phyloP scores from a whole-genome alignment of 2,797 vertebrate species.

The Garrulus glandarius region DNA sequence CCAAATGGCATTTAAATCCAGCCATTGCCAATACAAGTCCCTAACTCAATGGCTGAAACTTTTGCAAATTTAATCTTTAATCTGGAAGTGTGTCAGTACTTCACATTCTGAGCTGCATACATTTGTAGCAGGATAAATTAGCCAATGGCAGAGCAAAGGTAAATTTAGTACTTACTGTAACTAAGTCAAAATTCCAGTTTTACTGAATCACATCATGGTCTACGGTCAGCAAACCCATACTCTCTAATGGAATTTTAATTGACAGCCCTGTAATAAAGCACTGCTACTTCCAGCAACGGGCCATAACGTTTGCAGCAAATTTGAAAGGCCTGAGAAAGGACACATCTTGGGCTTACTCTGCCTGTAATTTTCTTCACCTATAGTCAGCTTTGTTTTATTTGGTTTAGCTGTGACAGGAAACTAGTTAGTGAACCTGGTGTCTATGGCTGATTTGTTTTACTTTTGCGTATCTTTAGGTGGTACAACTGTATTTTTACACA shows the following conservation, averaged over 20 bases:
- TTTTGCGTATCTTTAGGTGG: background rate
- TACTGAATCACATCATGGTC: background rate
- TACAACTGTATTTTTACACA: background rate
- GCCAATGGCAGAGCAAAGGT: background rate
- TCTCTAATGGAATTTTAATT: background rate
- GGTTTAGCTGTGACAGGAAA: background rate
- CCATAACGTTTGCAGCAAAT: background rate
- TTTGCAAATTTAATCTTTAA: background rate
- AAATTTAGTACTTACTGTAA: background rate
- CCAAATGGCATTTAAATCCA: background rate
- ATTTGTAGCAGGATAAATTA: background rate
- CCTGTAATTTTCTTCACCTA: background rate
- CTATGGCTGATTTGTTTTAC: background rate
- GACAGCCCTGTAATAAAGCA: background rate
- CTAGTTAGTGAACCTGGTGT: background rate
- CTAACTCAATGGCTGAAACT: background rate
- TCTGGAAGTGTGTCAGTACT: background rate
- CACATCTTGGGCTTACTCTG: background rate
- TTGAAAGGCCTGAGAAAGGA: background rate
- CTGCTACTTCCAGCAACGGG: background rate
- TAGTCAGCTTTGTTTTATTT: background rate
- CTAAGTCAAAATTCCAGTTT: background rate
- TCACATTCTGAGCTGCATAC: background rate
- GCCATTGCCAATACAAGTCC: background rate
- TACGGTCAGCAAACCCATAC: background rate